A percentile compares a stretch with the other conserved stretches of the same genome.
Conservation (phyloP, 2,888 invertebrate genomes). For the Lasioglossum vierecki region DNA sequence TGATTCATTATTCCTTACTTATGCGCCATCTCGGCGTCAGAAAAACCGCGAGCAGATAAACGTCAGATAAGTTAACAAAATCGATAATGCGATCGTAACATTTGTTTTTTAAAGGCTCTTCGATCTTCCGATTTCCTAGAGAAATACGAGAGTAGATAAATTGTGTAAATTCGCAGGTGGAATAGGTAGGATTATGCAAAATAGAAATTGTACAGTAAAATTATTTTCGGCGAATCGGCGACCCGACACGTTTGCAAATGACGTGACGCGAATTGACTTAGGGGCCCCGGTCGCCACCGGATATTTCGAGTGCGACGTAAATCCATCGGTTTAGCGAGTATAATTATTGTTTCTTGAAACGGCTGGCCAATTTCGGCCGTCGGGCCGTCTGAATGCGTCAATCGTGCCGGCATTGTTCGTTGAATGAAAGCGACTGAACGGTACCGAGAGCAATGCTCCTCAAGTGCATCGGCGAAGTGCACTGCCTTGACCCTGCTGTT, state of each 20-base stretch:
- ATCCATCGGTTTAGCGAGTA: slow-evolving; percentile 45
- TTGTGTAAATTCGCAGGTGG: neutral
- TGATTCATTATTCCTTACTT: slow-evolving; percentile 28
- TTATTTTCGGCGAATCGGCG: neutral
- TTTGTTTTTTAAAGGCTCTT: slow-evolving; percentile 22
- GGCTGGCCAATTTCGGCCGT: slow-evolving; percentile 57
- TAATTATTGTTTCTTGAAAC: slow-evolving; percentile 64
- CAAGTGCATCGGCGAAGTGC: slow-evolving; percentile 59
- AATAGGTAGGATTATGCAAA: too few species aligned
- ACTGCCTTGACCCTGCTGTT: slow-evolving; percentile 57
- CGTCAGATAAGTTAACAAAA: slow-evolving; percentile 36
- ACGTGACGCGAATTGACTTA: neutral
- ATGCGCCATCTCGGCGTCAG: slow-evolving; percentile 18
- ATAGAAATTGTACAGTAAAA: neutral
- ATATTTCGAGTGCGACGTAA: slow-evolving; percentile 60
- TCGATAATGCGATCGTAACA: slow-evolving; percentile 44
- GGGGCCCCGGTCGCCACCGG: slow-evolving; percentile 36
- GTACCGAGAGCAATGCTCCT: slow-evolving; percentile 57
- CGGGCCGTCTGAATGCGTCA: slow-evolving; percentile 71
- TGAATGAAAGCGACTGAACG: slow-evolving; percentile 62
- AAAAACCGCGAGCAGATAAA: slow-evolving; percentile 32
- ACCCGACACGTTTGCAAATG: neutral
- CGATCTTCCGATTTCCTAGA: too few species aligned
- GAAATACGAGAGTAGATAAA: neutral
- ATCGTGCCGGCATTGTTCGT: slow-evolving; percentile 71